Base-by-base conservation (phyloP, 2,888 invertebrate species). In the Frankliniella intonsa region DNA sequence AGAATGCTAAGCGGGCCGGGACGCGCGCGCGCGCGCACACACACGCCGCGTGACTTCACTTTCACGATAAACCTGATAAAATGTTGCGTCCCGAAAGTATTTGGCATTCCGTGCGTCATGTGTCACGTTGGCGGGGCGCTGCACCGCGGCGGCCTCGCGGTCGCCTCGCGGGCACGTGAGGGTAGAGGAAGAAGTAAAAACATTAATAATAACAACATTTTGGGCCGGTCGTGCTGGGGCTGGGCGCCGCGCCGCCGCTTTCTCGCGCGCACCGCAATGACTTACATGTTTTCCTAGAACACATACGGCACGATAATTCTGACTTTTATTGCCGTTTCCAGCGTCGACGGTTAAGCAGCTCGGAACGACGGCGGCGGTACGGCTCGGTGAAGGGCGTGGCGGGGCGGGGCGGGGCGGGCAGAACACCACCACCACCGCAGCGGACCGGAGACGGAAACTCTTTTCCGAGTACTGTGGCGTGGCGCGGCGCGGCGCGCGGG, bases 1-100 rank as follows among this genome's bases (percentile, higher is more conserved):
- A 76, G 69, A 76, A 76, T 76, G 69, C 69, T 76, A 76, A 76
- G 69, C 22, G 69, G 69, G n/a, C 65, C 22, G 11, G 69, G n/a
- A 3, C 22, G 69, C 22, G 22, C n/a, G n/a, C 69, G 22, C 8
- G 69, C 69, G 65, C 19, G n/a, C 9, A n/a, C 69, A 9, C 69
- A 8, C 69, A 25, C 69, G 69, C 69, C 22, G 22, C 12, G 22
- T 9, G 69, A 22, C 12, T 22, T 22, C 12, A 76, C 25, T 76
- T 76, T 76, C 69, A 12, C n/a, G 69, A 76, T 76, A 76, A 76
- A 76, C 22, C 69, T 25, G 69, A 22, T 76, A 25, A 76, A 25
- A 76, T 76, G 69, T 76, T 22, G 69, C 69, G 62, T 62, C 62
- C 62, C 19, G 12, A 62, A 17, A 62, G 62, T 62, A 19, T 76